A percentile compares a stretch with the other conserved stretches of the same genome.
These are phyloP conservation scores for Sitophilus oryzae DNA, from an alignment of 1,140 invertebrate species.

Conservation along the genomic window DNA sequence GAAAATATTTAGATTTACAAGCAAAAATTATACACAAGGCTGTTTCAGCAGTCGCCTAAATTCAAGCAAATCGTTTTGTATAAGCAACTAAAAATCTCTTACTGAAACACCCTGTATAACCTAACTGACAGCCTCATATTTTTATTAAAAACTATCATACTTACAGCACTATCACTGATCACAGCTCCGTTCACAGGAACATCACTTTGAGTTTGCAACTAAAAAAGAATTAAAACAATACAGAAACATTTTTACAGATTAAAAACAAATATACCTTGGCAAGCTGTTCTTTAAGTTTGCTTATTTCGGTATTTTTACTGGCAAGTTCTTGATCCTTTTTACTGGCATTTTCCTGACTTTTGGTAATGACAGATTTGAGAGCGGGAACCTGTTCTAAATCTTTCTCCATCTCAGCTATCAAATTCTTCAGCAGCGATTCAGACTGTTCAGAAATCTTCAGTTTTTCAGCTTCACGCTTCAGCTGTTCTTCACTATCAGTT, in stretches of 20 bases:
- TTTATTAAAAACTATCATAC: not conserved
- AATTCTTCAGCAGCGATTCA: constrained; percentile 5
- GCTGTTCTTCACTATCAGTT: not conserved
- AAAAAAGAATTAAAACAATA: not conserved
- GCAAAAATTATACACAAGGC: too few species aligned
- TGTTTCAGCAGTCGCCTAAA: too few species aligned
- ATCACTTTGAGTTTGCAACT: not conserved
- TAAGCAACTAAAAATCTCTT: too few species aligned
- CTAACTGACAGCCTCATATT: too few species aligned
- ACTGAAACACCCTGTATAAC: too few species aligned
- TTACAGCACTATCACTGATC: not conserved
- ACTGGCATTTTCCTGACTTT: constrained; percentile 3
- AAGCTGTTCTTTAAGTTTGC: constrained; percentile 17
- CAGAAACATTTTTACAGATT: not conserved
- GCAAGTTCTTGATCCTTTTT: constrained; percentile 8
- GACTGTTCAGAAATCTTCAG: constrained; percentile 6
- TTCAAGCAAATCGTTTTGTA: too few species aligned
- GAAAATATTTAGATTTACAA: too few species aligned
- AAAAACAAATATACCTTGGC: constrained; percentile 16
- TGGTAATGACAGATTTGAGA: constrained; percentile 2
- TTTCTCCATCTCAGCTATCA: constrained; percentile 14
- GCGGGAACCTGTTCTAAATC: not conserved
- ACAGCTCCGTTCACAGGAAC: not conserved
- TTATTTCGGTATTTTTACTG: constrained; percentile 12
- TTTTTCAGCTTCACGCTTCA: constrained; percentile 9